Conservation (phyloP, 1,140 invertebrate species). For the Drosophila hydei region DNA sequence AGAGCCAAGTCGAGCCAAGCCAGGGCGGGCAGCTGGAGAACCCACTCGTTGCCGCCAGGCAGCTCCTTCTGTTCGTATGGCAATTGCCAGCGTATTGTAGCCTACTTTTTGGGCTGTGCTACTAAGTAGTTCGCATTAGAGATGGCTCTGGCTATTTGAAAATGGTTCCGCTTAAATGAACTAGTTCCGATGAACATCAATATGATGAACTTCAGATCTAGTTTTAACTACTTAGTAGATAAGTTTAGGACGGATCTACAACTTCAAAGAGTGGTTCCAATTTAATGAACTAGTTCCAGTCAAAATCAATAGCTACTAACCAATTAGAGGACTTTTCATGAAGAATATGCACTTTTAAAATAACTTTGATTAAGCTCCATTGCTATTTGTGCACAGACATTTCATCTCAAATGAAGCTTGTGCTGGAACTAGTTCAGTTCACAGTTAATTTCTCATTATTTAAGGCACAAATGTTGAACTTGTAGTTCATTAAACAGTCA, state of each 20-base stretch:
- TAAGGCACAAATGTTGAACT: neutral
- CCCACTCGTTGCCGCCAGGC: neutral
- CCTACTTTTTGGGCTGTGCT: constrained; percentile 51
- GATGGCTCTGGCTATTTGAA: neutral
- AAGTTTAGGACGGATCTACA: too few relatives aligned
- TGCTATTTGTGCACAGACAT: neutral
- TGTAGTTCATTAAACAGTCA: neutral
- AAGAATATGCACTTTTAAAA: too few relatives aligned
- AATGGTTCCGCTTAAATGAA: constrained; percentile 6
- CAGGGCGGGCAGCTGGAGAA: neutral
- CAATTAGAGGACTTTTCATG: too few relatives aligned
- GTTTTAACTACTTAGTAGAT: neutral
- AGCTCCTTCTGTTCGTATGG: constrained; percentile 49
- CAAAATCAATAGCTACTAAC: too few relatives aligned
- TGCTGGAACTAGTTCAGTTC: constrained; percentile 10
- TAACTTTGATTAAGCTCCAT: neutral
- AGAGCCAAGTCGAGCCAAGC: neutral
- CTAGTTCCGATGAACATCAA: constrained; percentile 10
- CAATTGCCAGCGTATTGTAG: constrained; percentile 50
- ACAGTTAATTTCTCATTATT: neutral
- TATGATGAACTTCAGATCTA: neutral
- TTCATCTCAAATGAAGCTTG: neutral
- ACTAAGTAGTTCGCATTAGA: constrained; percentile 17
- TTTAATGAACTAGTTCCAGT: neutral
- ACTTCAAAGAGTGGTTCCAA: neutral